phyloP scores from a whole-genome alignment of 2,888 invertebrate genomes.

The Nebria brevicollis region DNA sequence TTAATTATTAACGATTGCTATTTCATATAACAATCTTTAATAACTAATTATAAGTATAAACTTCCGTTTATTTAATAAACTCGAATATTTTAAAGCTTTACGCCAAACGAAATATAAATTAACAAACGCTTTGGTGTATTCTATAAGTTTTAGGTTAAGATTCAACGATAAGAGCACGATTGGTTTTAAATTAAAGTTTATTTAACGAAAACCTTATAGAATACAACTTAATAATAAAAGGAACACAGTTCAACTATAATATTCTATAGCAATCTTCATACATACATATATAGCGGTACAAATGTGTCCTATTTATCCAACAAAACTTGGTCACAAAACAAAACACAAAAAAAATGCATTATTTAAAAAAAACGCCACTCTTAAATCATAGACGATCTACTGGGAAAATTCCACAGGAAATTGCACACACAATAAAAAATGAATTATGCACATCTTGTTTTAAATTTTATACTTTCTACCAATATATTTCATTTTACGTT shows the following conservation, averaged over 20 bases:
- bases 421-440: conserved; percentile 2
- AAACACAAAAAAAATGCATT: not conserved
- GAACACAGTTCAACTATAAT: not conserved
- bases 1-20: too few species aligned
- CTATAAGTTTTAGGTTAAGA: too few species aligned
- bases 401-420: conserved; percentile 9
- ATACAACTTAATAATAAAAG: not conserved
- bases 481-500: too few species aligned
- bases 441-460: not conserved
- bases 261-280: conserved; percentile 17
- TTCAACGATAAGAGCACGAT: too few species aligned
- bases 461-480: not conserved
- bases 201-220: too few species aligned
- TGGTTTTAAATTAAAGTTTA: too few species aligned
- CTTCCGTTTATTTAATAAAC: not conserved
- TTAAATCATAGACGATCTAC: not conserved
- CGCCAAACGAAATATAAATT: not conserved
- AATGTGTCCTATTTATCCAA: not conserved
- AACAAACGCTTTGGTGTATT: not conserved
- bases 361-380: not conserved
- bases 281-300: not conserved
- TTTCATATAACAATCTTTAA: too few species aligned
- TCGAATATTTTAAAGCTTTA: not conserved
- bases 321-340: not conserved
- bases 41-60: not conserved